phyloP scores from a whole-genome alignment of 2,888 invertebrate species.

The Lampropteryx suffumata region DNA sequence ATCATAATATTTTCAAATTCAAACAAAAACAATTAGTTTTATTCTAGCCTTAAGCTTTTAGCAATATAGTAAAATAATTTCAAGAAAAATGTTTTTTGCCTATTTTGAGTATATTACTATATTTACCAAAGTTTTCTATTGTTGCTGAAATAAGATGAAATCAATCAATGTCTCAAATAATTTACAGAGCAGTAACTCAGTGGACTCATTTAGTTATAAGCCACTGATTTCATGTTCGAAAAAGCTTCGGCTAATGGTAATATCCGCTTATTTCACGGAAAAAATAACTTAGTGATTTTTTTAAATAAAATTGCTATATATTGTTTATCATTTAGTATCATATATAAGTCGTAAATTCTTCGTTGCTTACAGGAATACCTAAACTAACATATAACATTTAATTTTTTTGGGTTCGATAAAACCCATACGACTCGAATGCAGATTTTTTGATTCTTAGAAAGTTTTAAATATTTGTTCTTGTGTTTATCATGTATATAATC shows the following conservation, averaged over 20 bases:
- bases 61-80: no score
- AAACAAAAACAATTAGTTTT: neutral
- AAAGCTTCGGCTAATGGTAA: slow-evolving; percentile 29
- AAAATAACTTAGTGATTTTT: slow-evolving; percentile 23
- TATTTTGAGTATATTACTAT: slow-evolving; percentile 8
- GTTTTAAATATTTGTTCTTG: no score
- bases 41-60: no score
- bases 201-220: slow-evolving; percentile 34
- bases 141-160: slow-evolving; percentile 23
- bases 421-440: no score
- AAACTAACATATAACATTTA: no score
- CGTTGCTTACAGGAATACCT: no score
- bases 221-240: slow-evolving; percentile 27
- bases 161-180: slow-evolving; percentile 29
- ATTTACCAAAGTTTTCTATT: slow-evolving; percentile 25
- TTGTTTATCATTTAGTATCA: no score
- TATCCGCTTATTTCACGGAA: slow-evolving; percentile 22
- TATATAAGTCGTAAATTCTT: no score
- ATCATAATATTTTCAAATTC: neutral
- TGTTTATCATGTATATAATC: no score
- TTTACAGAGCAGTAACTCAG: slow-evolving; percentile 29
- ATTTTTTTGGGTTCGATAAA: no score
- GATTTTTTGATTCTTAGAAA: no score
- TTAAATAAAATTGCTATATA: no score
- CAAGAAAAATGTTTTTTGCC: neutral